These are phyloP conservation scores for Eumacrocentrus americanus DNA, from an alignment of 2,888 invertebrate species.

Conservation along the genomic window DNA sequence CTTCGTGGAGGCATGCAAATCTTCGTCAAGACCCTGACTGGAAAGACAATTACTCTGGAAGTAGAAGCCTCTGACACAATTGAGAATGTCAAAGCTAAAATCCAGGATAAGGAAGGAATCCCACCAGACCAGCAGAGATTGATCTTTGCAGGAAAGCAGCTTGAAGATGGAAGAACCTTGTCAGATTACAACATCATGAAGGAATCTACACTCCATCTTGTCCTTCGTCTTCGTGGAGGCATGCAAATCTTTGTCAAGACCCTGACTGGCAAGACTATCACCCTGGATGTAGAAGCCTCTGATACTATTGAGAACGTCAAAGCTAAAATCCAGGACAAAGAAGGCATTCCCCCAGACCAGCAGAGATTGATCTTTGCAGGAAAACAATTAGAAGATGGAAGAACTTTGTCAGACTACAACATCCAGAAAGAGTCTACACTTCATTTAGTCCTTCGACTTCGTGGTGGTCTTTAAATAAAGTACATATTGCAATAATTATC, in stretches of 20 bases:
- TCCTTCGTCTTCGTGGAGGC: conserved; percentile 24
- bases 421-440: conserved; percentile 6
- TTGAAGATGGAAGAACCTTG: conserved; percentile 35
- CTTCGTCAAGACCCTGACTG: conserved; percentile 31
- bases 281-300: neutral
- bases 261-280: neutral
- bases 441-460: conserved; percentile 10
- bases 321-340: neutral
- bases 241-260: conserved; percentile 33
- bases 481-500: too few species aligned
- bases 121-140: conserved; percentile 30
- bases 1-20: conserved; percentile 28
- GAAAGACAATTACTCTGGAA: conserved; percentile 38
- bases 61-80: conserved; percentile 39
- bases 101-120: conserved; percentile 39
- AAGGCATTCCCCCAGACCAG: neutral
- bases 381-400: conserved; percentile 12
- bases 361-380: conserved; percentile 15
- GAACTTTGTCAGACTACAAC: neutral
- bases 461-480: too few species aligned
- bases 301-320: neutral
- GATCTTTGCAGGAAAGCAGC: conserved; percentile 35
- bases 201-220: conserved; percentile 27
- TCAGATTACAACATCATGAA: conserved; percentile 32
- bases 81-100: conserved; percentile 38